Percentiles rank a stretch among this genome's conserved stretches.
phyloP scores from a whole-genome alignment of 2,797 vertebrate genomes.

The Peromyscus melanophrys region DNA sequence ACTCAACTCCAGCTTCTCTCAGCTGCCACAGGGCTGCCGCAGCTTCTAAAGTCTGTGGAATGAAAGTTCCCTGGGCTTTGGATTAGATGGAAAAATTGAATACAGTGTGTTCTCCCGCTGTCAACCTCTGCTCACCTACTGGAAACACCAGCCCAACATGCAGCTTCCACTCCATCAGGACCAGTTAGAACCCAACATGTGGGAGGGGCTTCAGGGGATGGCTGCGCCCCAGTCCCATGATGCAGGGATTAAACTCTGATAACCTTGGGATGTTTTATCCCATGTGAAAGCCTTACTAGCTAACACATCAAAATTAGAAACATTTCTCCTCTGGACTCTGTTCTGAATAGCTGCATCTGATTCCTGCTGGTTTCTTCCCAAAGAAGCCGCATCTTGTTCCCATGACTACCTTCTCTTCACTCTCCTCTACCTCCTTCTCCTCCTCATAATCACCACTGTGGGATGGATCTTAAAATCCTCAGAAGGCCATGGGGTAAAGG shows the following conservation, averaged over 20 bases:
- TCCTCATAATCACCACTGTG: too few relatives aligned
- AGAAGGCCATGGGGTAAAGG: not conserved
- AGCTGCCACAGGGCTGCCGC: not conserved
- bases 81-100: not conserved
- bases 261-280: not conserved
- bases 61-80: not conserved
- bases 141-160: too few relatives aligned
- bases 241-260: not conserved
- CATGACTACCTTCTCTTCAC: not conserved
- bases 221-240: not conserved
- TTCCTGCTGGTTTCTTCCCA: not conserved
- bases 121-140: not conserved
- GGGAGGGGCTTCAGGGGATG: not conserved
- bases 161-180: not conserved
- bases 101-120: rapidly evolving
- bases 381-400: not conserved
- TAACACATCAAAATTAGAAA: not conserved
- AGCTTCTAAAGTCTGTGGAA: not conserved
- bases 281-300: not conserved
- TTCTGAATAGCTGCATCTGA: not conserved
- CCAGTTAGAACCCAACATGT: not conserved
- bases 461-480: not conserved
- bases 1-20: slow-evolving; percentile 38
- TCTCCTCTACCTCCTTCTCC: too few relatives aligned
- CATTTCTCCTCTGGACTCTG: not conserved